Evolutionary conservation across 2,797 vertebrate species (phyloP).

Genomic region (Meda fulgida): DNA sequence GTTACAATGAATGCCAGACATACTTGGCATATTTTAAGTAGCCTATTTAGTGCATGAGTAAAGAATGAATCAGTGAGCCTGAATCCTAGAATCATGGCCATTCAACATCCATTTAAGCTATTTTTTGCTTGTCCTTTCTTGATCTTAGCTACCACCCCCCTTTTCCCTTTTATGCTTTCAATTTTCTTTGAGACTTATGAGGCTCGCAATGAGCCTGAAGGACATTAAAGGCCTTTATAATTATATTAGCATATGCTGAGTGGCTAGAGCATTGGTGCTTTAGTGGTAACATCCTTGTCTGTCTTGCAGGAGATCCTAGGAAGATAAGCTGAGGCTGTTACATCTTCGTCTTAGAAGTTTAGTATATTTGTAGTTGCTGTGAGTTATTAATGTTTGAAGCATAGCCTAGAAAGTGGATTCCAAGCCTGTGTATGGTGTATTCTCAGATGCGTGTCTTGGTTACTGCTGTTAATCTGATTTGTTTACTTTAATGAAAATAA

Average conservation of each 20-base stretch:
- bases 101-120: neutral
- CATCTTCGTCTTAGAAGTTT: slow-evolving; percentile 18
- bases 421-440: neutral
- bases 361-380: neutral
- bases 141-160: neutral
- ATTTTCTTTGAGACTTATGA: slow-evolving; percentile 12
- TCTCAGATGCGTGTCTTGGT: neutral
- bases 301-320: slow-evolving; percentile 12
- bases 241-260: slow-evolving; percentile 15
- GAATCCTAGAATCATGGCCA: neutral
- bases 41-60: neutral
- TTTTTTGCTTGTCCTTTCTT: neutral
- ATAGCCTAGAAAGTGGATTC: neutral
- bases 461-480: neutral
- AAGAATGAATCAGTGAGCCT: neutral
- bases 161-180: slow-evolving; percentile 6
- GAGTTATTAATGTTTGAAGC: neutral
- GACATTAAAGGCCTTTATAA: slow-evolving; percentile 23
- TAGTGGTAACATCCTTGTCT: neutral
- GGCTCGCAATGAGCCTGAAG: neutral
- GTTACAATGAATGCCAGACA: neutral
- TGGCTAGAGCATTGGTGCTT: slow-evolving; percentile 11
- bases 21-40: neutral
- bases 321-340: neutral
- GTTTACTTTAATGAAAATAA: neutral